These are phyloP conservation scores for Huso huso DNA, from an alignment of 2,797 vertebrate genomes.

Conservation along the genomic window DNA sequence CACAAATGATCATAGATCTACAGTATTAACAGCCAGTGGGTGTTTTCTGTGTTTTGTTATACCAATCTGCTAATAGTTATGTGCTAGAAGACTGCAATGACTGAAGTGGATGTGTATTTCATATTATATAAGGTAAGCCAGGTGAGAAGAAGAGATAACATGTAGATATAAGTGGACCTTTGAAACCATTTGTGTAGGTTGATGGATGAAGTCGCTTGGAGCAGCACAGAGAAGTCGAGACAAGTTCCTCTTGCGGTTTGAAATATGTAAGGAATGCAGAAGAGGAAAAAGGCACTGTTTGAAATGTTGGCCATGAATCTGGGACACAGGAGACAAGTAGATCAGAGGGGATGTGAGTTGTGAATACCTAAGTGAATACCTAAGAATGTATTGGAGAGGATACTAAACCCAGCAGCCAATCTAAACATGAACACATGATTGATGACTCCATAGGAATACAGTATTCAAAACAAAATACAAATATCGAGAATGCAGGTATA, in stretches of 20 bases:
- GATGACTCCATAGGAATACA: too few species aligned
- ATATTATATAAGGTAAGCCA: too few species aligned
- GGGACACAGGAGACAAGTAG: slow-evolving; percentile 4
- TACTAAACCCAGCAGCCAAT: neutral
- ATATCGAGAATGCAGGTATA: too few species aligned
- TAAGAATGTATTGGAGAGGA: slow-evolving; percentile 6
- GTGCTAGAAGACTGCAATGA: too few species aligned
- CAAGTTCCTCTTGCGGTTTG: slow-evolving; percentile 2
- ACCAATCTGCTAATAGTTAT: too few species aligned
- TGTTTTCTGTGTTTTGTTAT: too few species aligned
- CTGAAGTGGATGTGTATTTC: too few species aligned
- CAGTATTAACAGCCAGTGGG: too few species aligned
- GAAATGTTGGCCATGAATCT: slow-evolving; percentile 25
- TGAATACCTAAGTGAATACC: neutral
- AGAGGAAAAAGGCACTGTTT: slow-evolving; percentile 7
- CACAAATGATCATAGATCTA: too few species aligned
- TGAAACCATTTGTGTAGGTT: slow-evolving; percentile 3
- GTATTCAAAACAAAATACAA: too few species aligned
- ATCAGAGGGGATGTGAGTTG: slow-evolving; percentile 14
- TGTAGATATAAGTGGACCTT: neutral
- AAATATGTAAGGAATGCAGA: slow-evolving; percentile 5
- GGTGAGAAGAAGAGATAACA: too few species aligned
- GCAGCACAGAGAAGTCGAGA: neutral
- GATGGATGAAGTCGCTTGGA: slow-evolving; percentile 13
- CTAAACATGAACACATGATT: too few species aligned